These are phyloP conservation scores for Spilosoma lubricipeda DNA, from an alignment of 2,888 invertebrate species.

Conservation along the genomic window DNA sequence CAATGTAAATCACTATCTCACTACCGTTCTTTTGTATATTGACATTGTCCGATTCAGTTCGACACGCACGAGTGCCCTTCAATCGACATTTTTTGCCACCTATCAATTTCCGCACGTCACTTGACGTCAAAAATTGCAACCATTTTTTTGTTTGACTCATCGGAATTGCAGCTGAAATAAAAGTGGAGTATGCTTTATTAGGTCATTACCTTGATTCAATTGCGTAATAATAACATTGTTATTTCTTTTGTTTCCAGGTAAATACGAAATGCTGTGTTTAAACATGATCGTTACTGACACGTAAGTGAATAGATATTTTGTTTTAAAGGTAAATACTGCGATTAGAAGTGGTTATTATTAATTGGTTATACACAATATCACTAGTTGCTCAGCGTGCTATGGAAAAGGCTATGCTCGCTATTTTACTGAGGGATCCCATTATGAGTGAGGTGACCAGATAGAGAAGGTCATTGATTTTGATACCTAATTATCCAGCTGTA, in stretches of 20 bases:
- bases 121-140: constrained; percentile 64
- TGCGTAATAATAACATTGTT: neutral
- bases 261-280: neutral
- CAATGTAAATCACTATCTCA: constrained; percentile 8
- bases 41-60: constrained; percentile 45
- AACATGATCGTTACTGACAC: neutral
- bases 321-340: neutral
- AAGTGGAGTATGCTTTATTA: neutral
- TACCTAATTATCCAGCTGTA: too few relatives aligned
- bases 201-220: neutral
- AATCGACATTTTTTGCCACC: constrained; percentile 56
- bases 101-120: constrained; percentile 60
- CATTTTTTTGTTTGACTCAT: constrained; percentile 18
- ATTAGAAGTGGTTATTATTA: neutral
- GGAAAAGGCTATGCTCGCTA: too few relatives aligned
- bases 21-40: constrained; percentile 30
- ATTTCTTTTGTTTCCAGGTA: constrained; percentile 20
- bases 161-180: constrained; percentile 19
- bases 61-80: constrained; percentile 67
- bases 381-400: too few relatives aligned
- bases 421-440: too few relatives aligned
- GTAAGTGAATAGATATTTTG: neutral
- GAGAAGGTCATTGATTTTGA: too few relatives aligned
- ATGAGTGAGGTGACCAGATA: too few relatives aligned
- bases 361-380: neutral